phyloP scores from a whole-genome alignment of 2,888 invertebrate genomes.

The Hedychridium roseum region DNA sequence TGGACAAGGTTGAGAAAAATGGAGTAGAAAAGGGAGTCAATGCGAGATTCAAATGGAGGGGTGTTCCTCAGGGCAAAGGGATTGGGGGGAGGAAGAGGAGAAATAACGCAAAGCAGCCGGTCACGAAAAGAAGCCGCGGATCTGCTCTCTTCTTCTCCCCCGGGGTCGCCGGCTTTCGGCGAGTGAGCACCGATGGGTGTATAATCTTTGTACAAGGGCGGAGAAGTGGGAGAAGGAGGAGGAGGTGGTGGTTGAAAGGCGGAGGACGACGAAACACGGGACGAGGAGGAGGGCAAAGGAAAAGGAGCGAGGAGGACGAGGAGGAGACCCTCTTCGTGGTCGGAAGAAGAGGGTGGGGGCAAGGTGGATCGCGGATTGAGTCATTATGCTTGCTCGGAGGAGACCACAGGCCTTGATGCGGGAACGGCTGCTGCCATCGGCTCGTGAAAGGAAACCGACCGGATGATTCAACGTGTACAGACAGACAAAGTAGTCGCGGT shows the following conservation, averaged over 20 bases:
- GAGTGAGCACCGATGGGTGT: constrained; percentile 39
- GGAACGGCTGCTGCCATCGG: constrained; percentile 55
- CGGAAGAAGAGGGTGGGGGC: constrained; percentile 43
- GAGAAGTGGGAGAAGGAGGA: constrained; percentile 15
- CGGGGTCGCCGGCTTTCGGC: constrained; percentile 43
- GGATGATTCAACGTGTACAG: constrained; percentile 53
- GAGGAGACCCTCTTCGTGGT: constrained; percentile 39
- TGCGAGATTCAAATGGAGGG: constrained; percentile 5
- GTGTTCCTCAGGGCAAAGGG: constrained; percentile 9
- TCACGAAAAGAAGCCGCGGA: constrained; percentile 44
- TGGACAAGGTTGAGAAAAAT: too few relatives aligned
- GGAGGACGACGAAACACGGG: too few relatives aligned
- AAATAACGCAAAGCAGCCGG: constrained; percentile 23
- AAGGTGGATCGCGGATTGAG: constrained; percentile 63
- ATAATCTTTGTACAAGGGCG: constrained; percentile 45
- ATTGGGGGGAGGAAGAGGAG: constrained; percentile 5
- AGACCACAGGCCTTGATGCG: constrained; percentile 61
- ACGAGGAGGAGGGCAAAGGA: constrained; percentile 11
- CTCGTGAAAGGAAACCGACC: constrained; percentile 59
- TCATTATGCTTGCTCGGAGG: constrained; percentile 61
- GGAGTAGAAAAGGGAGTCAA: constrained; percentile 5
- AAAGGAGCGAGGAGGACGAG: constrained; percentile 26
- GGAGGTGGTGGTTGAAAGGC: constrained; percentile 21
- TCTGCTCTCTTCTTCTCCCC: constrained; percentile 26
- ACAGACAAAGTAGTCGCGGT: constrained; percentile 52